Evolutionary conservation across 2,113 vertebrate genomes (phyloP).

Genomic region (Prietella phreatophila): DNA sequence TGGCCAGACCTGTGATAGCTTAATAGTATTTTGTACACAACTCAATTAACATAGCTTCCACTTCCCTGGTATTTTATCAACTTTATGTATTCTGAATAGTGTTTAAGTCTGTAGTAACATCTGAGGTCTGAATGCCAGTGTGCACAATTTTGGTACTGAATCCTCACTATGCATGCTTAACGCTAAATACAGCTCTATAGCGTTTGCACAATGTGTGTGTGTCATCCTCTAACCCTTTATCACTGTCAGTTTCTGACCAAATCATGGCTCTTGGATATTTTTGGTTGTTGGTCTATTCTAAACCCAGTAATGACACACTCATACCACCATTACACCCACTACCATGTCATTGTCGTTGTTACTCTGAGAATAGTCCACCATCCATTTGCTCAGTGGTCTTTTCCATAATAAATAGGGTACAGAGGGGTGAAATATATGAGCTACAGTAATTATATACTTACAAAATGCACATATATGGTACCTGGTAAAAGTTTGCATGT

Average conservation of each 20-base stretch:
- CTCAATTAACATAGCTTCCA: neutral
- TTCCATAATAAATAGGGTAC: neutral
- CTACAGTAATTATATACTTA: neutral
- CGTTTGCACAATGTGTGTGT: neutral
- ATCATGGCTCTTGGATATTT: neutral
- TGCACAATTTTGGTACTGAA: neutral
- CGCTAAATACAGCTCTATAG: neutral
- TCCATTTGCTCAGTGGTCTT: neutral
- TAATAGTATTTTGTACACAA: neutral
- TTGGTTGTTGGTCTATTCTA: constrained; percentile 6
- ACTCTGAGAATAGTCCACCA: neutral
- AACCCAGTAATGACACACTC: neutral
- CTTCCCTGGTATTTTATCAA: neutral
- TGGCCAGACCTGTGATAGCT: neutral
- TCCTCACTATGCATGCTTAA: neutral
- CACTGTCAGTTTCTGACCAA: constrained; percentile 7
- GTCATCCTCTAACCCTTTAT: neutral
- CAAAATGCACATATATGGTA: neutral
- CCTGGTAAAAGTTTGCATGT: neutral
- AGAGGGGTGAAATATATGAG: neutral
- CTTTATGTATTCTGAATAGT: neutral
- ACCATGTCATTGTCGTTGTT: neutral
- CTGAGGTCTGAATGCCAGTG: neutral
- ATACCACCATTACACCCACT: neutral
- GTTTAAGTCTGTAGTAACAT: neutral